Evolutionary conservation across 92 coral and sea anemone species (phyloP).

Genomic region (Epizoanthus ramosus): DNA sequence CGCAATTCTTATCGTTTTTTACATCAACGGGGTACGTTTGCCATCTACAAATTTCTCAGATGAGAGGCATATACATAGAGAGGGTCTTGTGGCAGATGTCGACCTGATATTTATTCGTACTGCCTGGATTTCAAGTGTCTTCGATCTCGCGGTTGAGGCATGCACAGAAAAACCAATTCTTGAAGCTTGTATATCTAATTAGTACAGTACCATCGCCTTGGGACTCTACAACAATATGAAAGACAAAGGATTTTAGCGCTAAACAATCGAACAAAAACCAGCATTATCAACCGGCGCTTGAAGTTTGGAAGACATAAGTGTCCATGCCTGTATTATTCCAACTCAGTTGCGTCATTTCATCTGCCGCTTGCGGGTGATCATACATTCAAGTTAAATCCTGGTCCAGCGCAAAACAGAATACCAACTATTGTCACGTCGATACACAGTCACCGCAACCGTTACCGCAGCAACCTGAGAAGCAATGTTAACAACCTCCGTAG

Average conservation of each 20-base stretch:
- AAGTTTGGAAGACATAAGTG: constrained; percentile 28
- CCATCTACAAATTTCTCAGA: constrained; percentile 13
- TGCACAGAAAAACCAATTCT: too few species aligned
- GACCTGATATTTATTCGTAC: constrained; percentile 3
- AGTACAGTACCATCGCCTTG: too few species aligned
- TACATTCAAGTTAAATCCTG: not conserved
- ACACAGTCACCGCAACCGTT: not conserved
- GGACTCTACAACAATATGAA: too few species aligned
- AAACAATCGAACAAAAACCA: constrained; percentile 5
- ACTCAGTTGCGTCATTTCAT: constrained; percentile 24
- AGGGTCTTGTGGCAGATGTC: constrained; percentile 1
- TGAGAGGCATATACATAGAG: constrained; percentile 3
- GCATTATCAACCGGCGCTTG: constrained; percentile 6
- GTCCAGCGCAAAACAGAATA: not conserved
- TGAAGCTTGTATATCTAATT: too few species aligned
- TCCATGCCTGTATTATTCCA: constrained; percentile 26
- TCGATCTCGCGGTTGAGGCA: not conserved
- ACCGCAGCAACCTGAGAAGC: too few species aligned
- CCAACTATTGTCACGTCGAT: not conserved
- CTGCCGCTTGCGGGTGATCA: not conserved
- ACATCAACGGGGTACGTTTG: constrained; percentile 17
- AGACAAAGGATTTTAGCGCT: not conserved
- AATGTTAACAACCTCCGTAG: too few species aligned
- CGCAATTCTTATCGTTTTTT: constrained; percentile 17
- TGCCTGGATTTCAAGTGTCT: constrained; percentile 8